Evolutionary conservation across 2,797 vertebrate species (phyloP), one percentile per base, ranked within the genome.

Genomic region (Semotilus atromaculatus): DNA sequence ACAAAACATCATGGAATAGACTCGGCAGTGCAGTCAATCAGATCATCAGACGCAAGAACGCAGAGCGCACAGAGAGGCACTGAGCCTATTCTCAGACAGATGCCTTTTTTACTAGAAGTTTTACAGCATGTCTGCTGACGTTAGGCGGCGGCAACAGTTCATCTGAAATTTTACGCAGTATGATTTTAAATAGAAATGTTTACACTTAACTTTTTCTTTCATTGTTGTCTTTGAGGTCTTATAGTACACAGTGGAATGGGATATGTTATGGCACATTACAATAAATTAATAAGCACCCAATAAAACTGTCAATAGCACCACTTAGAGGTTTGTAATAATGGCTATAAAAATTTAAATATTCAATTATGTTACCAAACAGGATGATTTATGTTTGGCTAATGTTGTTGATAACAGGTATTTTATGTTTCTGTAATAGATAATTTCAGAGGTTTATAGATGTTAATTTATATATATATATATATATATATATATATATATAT

Each of bases 1-100:
- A 85, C 79, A 86, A 80, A 86, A 83, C 26, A 66, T 80, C 62
- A 82, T 86, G 72, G 40, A 80, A 38, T 29, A n/a, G 11, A 45
- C 38, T 81, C 31, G 67, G 26, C 53, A 80, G 64, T 29, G 62
- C 83, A 55, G 62, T 85, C 62, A 81, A 62, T 83, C 64, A 85
- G 48, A 82, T 80, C 66, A 51, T 26, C 55, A 29, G 34, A 80
- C 13, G 3, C 21, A 66, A 66, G 73, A 55, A 31, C 2, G 26
- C 55, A 18, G 73, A 40, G 43, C 1, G 3, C 70, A n/a, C 16
- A 34, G 11, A 60, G 51, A 60, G 40, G 31, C 43, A 19, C 71
- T 34, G 43, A 66, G 60, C 16, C 71, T 66, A 6, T 83, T 75
- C 43, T 62, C 40, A 74, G 70, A 74, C 70, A 53, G 34, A 67